Evolutionary conservation across 2,113 vertebrate species (phyloP).

Genomic region (Hucho hucho): DNA sequence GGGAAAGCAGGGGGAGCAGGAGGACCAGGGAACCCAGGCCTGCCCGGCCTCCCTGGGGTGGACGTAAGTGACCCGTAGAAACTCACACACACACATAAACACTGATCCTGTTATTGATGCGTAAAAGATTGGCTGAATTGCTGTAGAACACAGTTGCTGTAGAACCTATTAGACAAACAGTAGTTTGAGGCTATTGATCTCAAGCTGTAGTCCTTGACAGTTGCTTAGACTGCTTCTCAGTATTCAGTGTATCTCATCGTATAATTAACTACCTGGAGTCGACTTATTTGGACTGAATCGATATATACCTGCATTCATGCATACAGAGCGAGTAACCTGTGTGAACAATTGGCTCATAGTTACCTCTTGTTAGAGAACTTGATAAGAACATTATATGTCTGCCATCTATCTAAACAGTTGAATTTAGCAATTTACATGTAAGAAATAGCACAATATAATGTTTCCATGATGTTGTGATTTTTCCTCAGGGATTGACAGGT

Average conservation of each 20-base stretch:
- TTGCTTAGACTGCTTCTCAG: background rate
- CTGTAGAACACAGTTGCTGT: background rate
- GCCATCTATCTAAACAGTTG: background rate
- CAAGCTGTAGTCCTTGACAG: background rate
- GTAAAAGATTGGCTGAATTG: background rate
- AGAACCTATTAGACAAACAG: background rate
- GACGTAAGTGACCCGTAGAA: slow-evolving; percentile 79
- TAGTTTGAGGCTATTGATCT: background rate
- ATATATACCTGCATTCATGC: background rate
- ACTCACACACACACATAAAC: slow-evolving; percentile 1
- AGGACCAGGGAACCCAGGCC: slow-evolving; percentile 77
- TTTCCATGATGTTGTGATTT: background rate
- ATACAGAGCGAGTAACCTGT: background rate
- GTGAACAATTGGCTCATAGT: background rate
- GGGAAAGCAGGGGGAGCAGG: slow-evolving; percentile 84
- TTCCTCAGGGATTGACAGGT: slow-evolving; percentile 87
- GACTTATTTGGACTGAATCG: background rate
- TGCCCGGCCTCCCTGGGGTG: slow-evolving; percentile 91
- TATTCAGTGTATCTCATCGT: background rate
- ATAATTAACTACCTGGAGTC: no score
- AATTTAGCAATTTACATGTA: no score
- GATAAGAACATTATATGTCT: background rate
- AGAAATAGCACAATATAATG: background rate
- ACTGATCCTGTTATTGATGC: background rate
- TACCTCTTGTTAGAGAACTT: background rate